Conservation (phyloP, 2,113 vertebrate genomes). For the Percopsis transmontana region DNA sequence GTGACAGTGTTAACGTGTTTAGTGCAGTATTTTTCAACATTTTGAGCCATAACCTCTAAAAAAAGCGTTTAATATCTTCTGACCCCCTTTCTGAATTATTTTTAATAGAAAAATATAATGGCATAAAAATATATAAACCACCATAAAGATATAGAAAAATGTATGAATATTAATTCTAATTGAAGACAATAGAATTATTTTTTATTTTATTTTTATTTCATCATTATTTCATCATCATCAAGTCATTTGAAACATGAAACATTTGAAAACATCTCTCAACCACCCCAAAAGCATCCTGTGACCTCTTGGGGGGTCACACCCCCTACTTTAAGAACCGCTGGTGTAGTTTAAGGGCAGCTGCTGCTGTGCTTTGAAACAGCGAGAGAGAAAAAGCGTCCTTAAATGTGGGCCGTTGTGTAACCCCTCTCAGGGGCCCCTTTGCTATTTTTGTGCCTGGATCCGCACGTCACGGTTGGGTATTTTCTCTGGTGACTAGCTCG, state of each 20-base stretch:
- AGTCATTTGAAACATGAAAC: too few relatives aligned
- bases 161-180: background rate
- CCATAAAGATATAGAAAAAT: background rate
- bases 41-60: too few relatives aligned
- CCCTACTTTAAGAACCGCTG: background rate
- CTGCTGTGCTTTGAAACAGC: constrained; percentile 68
- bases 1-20: too few relatives aligned
- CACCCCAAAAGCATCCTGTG: too few relatives aligned
- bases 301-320: background rate
- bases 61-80: background rate
- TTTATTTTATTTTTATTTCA: too few relatives aligned
- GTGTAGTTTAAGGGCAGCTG: constrained; percentile 51
- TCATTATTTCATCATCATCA: too few relatives aligned
- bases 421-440: constrained; percentile 96
- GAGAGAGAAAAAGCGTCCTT: constrained; percentile 85
- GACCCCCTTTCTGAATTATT: background rate
- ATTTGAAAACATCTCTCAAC: too few relatives aligned
- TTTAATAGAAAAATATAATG: background rate
- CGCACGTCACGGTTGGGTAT: constrained; percentile 99
- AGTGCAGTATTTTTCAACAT: too few relatives aligned
- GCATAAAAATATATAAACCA: too few relatives aligned
- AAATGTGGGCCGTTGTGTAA: constrained; percentile 98
- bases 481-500: constrained; percentile 99
- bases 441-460: constrained; percentile 99
- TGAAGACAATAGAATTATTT: background rate